Evolutionary conservation across 1,140 invertebrate genomes (phyloP).

Genomic region (Latrodectus geometricus): DNA sequence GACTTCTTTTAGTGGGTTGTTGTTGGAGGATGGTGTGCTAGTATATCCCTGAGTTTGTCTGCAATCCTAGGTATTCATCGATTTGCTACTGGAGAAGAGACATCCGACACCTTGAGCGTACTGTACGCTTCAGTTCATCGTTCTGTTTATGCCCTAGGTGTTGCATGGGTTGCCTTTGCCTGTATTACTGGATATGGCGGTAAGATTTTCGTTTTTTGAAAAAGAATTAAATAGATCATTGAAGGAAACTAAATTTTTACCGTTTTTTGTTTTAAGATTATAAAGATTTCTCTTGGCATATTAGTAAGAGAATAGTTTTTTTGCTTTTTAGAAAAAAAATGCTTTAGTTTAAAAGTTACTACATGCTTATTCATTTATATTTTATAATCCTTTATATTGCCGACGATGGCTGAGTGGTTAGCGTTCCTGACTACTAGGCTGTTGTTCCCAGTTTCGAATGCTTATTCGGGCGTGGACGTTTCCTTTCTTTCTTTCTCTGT

Average conservation of each 20-base stretch:
- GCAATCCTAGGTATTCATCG: constrained; percentile 41
- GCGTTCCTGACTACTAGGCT: too few relatives aligned
- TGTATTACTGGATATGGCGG: constrained; percentile 67
- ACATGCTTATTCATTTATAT: too few relatives aligned
- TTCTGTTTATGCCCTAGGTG: constrained; percentile 67
- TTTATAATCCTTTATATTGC: too few relatives aligned
- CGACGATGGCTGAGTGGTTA: too few relatives aligned
- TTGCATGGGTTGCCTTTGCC: constrained; percentile 71
- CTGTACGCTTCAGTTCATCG: constrained; percentile 68
- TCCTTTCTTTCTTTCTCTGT: too few relatives aligned
- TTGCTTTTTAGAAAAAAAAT: too few relatives aligned
- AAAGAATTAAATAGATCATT: not conserved
- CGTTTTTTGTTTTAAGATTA: too few relatives aligned
- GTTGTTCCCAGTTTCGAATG: too few relatives aligned
- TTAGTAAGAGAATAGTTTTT: too few relatives aligned
- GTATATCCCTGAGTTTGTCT: not conserved
- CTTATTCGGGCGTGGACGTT: too few relatives aligned
- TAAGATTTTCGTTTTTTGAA: not conserved
- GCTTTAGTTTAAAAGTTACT: too few relatives aligned
- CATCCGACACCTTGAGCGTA: constrained; percentile 70
- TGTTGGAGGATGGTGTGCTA: not conserved
- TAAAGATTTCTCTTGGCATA: too few relatives aligned
- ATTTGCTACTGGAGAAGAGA: constrained; percentile 64
- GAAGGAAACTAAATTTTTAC: not conserved
- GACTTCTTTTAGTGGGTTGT: constrained; percentile 7